Base-by-base conservation (phyloP, 1,140 invertebrate species). In the Meloidogyne chitwoodi region DNA sequence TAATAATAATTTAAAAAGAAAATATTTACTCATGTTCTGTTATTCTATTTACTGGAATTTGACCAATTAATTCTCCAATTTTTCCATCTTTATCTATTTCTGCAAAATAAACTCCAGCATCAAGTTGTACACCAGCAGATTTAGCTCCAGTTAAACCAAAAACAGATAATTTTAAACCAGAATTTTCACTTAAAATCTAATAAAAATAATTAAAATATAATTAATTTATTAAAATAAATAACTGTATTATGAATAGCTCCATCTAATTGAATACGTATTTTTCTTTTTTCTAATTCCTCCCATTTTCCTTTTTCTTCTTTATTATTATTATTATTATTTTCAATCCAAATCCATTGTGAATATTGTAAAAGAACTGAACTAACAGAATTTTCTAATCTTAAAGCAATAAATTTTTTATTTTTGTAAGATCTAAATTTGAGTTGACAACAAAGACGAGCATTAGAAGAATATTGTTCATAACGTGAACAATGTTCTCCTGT, bases 101-200 rank as follows among this genome's bases (percentile, higher is more conserved):
- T 16, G 74, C 80, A 76, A 82, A 81, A 71, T 81, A 81, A 75
- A 83, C 81, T 0, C 74, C 80, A 14, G 80, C 22, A n/a, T 80
- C 80, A 10, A 81, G 63, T 68, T 76, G 73, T 48, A 69, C 76
- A 12, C 34, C 48, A 22, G 64, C 48, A n/a, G 74, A 63, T 31
- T 68, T 76, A 66, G 62, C 38, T 12, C 76, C 63, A 31, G 26
- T 24, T 29, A 77, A 24, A 11, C 76, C 76, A 63, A 75, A 34
- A 63, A 77, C 44, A 24, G 76, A 77, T 31, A 77, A 34, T 61
- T 77, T 77, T 67, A 77, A 56, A 38, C 76, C 75, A 29, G 41
- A 41, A 16, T 41, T 24, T 26, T 74, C 76, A 41, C 41, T 34
- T 24, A 77, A 56, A 27, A 77, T 38, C 71, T 73, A 16, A 34